Conservation (phyloP, 23 tunicate genomes). For the Styela clava region DNA sequence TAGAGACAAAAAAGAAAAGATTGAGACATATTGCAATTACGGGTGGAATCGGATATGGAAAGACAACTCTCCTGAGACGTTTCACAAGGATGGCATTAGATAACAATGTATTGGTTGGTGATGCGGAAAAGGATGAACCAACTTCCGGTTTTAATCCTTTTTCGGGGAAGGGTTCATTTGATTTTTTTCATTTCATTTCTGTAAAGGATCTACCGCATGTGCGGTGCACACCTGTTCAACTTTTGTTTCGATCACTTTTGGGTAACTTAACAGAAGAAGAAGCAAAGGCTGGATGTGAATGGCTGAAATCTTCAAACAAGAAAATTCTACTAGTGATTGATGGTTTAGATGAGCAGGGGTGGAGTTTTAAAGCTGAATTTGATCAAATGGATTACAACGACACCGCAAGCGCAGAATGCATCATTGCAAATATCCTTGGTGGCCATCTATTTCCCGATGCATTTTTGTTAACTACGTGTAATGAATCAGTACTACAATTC, state of each 20-base stretch:
- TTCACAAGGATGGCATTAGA: background rate
- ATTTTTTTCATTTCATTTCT: background rate
- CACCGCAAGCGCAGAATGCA: background rate
- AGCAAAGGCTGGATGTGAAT: background rate
- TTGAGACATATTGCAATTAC: background rate
- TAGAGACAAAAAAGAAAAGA: background rate
- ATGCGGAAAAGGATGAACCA: background rate
- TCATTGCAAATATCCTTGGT: background rate
- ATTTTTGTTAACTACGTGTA: background rate
- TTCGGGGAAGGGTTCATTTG: background rate
- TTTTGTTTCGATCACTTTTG: background rate
- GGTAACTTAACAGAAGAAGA: background rate
- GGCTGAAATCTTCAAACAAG: background rate
- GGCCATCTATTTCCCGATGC: background rate
- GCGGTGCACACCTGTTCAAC: background rate
- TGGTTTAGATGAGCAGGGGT: background rate
- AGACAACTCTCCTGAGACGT: background rate
- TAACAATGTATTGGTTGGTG: background rate
- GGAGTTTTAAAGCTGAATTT: background rate
- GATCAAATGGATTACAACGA: background rate
- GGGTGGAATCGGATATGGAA: background rate
- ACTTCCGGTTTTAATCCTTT: background rate
- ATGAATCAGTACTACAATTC: background rate
- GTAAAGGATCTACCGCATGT: background rate
- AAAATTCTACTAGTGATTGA: background rate